A percentile compares a stretch with the other conserved stretches of the same genome.
Conservation (phyloP, 2,113 vertebrate genomes). For the Chroicocephalus ridibundus region DNA sequence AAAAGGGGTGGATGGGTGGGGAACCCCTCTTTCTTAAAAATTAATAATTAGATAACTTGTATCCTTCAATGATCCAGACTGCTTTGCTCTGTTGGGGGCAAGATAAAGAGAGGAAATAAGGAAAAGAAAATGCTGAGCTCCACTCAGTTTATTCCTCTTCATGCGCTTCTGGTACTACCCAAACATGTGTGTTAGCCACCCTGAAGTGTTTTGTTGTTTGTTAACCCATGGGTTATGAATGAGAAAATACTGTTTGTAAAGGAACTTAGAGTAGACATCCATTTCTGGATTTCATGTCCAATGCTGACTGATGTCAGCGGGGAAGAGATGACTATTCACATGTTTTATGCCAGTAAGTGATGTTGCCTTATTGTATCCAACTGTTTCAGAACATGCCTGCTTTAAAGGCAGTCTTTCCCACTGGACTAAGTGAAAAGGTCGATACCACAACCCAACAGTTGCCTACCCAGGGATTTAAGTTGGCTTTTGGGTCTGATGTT, state of each 20-base stretch:
- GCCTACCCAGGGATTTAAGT: not conserved
- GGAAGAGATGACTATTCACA: fast-evolving
- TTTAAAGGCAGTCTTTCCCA: not conserved
- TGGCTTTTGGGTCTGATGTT: not conserved
- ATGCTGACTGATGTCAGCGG: not conserved
- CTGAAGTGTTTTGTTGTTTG: not conserved
- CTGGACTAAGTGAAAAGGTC: not conserved
- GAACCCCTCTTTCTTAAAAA: not conserved
- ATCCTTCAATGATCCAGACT: not conserved
- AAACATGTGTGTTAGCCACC: fast-evolving
- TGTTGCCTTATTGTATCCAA: not conserved
- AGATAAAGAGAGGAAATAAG: not conserved
- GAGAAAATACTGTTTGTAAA: not conserved
- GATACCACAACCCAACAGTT: not conserved
- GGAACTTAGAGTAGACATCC: not conserved
- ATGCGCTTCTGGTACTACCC: not conserved
- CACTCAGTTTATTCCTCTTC: not conserved
- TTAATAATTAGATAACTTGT: not conserved
- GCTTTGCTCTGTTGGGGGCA: not conserved
- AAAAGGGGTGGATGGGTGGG: fast-evolving
- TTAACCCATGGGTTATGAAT: not conserved
- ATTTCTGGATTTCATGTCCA: not conserved
- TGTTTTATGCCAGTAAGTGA: not conserved
- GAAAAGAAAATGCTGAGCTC: not conserved
- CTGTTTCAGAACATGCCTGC: not conserved